Evolutionary conservation across 2,797 vertebrate genomes (phyloP).

Genomic region (Eremophila alpestris): DNA sequence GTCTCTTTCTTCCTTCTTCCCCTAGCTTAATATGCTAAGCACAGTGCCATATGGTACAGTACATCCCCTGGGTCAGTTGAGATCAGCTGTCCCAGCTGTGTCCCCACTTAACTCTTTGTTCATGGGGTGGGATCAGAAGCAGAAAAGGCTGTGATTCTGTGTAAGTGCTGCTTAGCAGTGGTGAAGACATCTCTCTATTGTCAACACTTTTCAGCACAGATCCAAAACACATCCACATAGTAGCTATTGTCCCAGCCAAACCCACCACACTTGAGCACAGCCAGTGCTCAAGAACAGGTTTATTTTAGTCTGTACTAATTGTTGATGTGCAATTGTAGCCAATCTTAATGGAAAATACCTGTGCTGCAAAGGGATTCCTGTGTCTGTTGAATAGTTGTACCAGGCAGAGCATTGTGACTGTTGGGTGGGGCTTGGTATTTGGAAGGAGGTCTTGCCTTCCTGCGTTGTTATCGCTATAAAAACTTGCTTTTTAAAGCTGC

Average conservation of each 20-base stretch:
- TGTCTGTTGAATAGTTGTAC: not conserved
- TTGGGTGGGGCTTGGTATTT: not conserved
- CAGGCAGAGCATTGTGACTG: not conserved
- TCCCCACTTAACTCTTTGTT: not conserved
- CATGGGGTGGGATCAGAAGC: not conserved
- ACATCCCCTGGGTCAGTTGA: not conserved
- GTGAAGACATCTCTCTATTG: not conserved
- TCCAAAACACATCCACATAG: not conserved
- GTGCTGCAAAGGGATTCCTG: not conserved
- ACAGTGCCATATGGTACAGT: not conserved
- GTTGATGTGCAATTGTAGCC: not conserved
- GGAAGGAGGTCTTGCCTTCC: not conserved
- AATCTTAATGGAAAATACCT: conserved; percentile 16
- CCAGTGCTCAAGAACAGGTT: not conserved
- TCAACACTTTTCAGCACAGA: not conserved
- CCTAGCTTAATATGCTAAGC: not conserved
- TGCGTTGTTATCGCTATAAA: not conserved
- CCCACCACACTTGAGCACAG: not conserved
- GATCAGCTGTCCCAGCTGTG: not conserved
- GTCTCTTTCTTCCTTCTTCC: not conserved
- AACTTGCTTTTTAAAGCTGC: not conserved
- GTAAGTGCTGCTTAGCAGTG: not conserved
- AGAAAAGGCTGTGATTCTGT: not conserved
- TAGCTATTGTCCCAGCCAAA: not conserved
- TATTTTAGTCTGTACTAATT: not conserved